phyloP scores from a whole-genome alignment of 1,140 invertebrate genomes.

The Caenorhabditis tropicalis region DNA sequence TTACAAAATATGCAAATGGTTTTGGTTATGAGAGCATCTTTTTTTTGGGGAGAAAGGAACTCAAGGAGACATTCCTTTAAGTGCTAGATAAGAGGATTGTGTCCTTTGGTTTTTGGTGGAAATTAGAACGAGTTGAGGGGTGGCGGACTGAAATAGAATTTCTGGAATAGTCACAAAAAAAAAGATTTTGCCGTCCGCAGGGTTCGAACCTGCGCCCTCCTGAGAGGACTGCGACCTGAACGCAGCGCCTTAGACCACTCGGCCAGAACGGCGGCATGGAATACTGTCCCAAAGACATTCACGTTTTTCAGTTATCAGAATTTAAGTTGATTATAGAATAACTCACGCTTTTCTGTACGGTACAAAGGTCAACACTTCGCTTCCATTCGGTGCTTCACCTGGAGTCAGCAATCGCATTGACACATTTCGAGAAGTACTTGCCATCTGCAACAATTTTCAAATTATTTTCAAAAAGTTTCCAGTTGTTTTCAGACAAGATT shows the following conservation, averaged over 20 bases:
- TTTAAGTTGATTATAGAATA: neutral
- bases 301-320: neutral
- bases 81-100: neutral
- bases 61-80: neutral
- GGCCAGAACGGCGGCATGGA: conserved; percentile 81
- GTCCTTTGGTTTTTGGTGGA: conserved; percentile 1
- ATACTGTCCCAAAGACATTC: too few species aligned
- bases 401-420: neutral
- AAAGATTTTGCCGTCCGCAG: conserved; percentile 76
- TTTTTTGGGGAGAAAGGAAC: neutral
- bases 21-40: neutral
- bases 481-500: too few species aligned
- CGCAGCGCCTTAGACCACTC: conserved; percentile 90
- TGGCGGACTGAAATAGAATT: neutral
- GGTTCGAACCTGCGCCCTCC: conserved; percentile 87
- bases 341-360: neutral
- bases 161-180: neutral
- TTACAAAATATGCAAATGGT: conserved; percentile 21
- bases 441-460: neutral
- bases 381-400: neutral
- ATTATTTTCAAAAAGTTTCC: too few species aligned
- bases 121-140: neutral
- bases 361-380: neutral
- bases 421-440: neutral
- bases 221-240: conserved; percentile 89